A percentile compares a stretch with the other conserved stretches of the same genome.
Evolutionary conservation across 2,888 invertebrate species (phyloP).

Genomic region (Dorcus parallelipipedus): DNA sequence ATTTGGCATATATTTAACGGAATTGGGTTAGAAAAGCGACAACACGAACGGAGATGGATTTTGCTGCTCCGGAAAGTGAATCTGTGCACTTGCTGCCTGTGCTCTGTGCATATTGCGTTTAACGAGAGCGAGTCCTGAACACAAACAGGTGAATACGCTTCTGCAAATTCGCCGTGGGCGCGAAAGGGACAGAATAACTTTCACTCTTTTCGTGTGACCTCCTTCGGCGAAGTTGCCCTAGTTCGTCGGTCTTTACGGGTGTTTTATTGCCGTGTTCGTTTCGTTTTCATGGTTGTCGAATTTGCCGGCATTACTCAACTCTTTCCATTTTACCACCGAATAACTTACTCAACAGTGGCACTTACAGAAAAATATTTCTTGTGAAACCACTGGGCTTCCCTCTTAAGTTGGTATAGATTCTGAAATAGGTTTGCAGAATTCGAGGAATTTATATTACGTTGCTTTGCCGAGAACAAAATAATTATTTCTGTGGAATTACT

Average conservation of each 20-base stretch:
- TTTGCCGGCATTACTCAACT: no score
- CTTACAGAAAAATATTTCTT: no score
- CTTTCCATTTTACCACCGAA: no score
- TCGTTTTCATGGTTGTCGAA: neutral
- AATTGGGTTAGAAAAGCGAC: neutral
- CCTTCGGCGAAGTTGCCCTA: conserved; percentile 23
- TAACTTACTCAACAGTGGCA: no score
- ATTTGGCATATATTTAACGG: no score
- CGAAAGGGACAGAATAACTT: conserved; percentile 18
- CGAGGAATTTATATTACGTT: no score
- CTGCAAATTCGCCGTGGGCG: conserved; percentile 8
- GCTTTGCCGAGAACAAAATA: no score
- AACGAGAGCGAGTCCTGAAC: conserved; percentile 11
- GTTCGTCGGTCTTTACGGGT: conserved; percentile 13
- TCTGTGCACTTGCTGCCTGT: conserved; percentile 4
- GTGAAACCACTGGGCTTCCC: no score
- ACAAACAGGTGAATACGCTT: neutral
- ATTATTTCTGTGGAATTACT: no score
- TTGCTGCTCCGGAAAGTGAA: conserved; percentile 18
- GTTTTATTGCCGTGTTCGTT: neutral
- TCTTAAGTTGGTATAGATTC: no score
- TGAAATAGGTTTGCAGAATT: no score
- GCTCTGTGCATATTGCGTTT: conserved; percentile 14
- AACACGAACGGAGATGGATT: neutral
- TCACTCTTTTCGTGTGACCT: conserved; percentile 25